Conservation (phyloP, 2,113 vertebrate species). For the Raja brachyura region DNA sequence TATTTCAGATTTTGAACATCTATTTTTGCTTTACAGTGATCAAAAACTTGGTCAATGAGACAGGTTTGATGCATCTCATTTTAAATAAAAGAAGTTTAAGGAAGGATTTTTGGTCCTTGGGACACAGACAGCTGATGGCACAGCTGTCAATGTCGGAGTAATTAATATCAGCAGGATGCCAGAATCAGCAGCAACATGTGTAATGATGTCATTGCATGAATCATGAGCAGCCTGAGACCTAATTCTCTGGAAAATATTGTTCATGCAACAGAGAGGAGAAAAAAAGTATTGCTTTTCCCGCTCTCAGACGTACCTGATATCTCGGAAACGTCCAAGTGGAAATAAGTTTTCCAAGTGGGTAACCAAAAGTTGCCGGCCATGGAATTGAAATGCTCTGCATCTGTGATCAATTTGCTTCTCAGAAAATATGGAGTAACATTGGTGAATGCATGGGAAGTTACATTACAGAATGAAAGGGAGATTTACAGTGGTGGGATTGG, state of each 20-base stretch:
- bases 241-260: background rate
- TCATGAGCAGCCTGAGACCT: background rate
- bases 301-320: background rate
- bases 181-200: background rate
- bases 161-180: background rate
- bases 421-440: slow-evolving; percentile 1
- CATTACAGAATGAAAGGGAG: background rate
- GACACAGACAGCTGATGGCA: background rate
- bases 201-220: background rate
- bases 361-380: background rate
- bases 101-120: background rate
- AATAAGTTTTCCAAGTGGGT: background rate
- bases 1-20: too few species aligned
- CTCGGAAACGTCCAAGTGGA: background rate
- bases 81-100: background rate
- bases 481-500: background rate
- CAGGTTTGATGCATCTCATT: background rate
- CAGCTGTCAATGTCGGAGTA: too few species aligned
- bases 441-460: slow-evolving; percentile 17
- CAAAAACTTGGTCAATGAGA: background rate
- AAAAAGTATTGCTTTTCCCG: background rate
- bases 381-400: background rate
- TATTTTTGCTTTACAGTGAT: background rate
- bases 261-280: background rate
- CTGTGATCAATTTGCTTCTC: slow-evolving; percentile 16